A percentile compares a stretch with the other conserved stretches of the same genome.
Evolutionary conservation across 2,888 invertebrate genomes (phyloP).

Genomic region (Capitulum mitella): DNA sequence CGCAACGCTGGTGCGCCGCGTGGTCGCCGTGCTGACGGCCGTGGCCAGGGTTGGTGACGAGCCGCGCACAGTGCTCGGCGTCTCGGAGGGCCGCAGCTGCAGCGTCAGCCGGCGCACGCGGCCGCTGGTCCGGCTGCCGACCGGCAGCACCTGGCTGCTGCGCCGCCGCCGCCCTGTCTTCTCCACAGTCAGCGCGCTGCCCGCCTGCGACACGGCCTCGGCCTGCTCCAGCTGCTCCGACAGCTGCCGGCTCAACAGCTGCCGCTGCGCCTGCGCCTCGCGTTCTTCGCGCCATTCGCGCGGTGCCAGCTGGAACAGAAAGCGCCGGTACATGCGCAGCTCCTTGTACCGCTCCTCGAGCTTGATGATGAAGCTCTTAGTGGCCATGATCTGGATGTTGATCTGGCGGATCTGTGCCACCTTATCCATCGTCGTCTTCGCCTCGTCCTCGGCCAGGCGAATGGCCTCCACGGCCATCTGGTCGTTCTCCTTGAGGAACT

Average conservation of each 20-base stretch:
- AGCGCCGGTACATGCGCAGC: constrained; percentile 11
- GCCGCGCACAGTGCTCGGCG: neutral
- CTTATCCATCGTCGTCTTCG: neutral
- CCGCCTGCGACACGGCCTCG: neutral
- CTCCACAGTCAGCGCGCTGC: neutral
- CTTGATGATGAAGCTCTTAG: constrained; percentile 12
- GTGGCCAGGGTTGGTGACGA: neutral
- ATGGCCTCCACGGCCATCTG: constrained; percentile 15
- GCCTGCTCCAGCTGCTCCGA: neutral
- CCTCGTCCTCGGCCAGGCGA: neutral
- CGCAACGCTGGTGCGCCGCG: neutral
- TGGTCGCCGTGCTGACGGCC: neutral
- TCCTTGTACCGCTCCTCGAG: constrained; percentile 7
- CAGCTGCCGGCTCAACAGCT: neutral
- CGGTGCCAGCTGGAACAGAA: constrained; percentile 6
- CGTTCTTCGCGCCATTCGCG: neutral
- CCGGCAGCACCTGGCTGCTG: neutral
- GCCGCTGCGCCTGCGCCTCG: neutral
- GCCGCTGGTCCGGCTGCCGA: neutral
- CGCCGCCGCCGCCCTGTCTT: neutral
- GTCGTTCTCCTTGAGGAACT: constrained; percentile 19
- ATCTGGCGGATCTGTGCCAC: neutral
- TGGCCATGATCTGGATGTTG: constrained; percentile 20
- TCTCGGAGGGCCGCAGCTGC: neutral
- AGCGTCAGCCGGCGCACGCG: neutral